These are phyloP conservation scores for Telmatochromis sp. DNA, from an alignment of 2,113 vertebrate species.

Conservation along the genomic window DNA sequence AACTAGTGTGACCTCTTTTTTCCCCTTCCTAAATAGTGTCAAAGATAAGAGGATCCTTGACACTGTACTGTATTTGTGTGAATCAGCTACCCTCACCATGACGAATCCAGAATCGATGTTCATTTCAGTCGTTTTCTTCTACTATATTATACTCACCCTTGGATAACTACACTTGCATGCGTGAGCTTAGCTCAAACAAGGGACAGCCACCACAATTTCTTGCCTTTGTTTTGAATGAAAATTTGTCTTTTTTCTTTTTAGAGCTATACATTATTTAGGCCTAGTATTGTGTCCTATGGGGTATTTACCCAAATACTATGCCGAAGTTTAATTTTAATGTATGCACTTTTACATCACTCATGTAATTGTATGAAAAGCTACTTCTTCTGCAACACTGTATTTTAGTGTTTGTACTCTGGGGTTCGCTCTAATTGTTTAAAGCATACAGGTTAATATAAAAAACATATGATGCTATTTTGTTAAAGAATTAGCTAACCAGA, in stretches of 20 bases:
- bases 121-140: neutral
- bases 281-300: neutral
- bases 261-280: neutral
- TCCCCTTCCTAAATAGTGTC: fast-evolving
- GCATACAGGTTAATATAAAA: neutral
- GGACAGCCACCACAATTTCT: neutral
- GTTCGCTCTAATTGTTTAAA: neutral
- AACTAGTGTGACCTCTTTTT: neutral
- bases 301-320: neutral
- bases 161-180: neutral
- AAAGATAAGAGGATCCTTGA: neutral
- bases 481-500: neutral
- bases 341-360: neutral
- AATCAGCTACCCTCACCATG: neutral
- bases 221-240: neutral
- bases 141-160: neutral
- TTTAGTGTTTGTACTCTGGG: neutral
- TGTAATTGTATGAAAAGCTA: neutral
- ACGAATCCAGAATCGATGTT: neutral
- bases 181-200: neutral
- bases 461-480: neutral
- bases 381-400: neutral
- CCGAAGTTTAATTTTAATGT: neutral
- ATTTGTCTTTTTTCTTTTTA: neutral
- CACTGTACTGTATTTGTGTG: neutral